Percentiles rank a stretch among this genome's conserved stretches.
Evolutionary conservation across 2,888 invertebrate species (phyloP).

Genomic region (Apomyelois bistriatella): DNA sequence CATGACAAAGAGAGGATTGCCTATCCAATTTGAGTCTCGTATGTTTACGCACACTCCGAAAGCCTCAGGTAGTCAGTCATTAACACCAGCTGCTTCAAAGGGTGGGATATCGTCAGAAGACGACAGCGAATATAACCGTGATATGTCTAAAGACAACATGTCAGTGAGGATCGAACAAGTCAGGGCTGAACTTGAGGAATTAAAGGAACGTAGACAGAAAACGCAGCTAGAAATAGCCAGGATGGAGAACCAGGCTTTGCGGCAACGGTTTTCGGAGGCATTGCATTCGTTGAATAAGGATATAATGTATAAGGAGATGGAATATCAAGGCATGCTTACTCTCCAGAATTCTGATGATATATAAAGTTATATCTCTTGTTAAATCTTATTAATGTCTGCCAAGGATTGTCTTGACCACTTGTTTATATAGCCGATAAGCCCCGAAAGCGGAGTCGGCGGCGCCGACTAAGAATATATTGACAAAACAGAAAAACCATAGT

Average conservation of each 20-base stretch:
- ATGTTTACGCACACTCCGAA: slow-evolving; percentile 47
- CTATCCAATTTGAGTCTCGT: slow-evolving; percentile 57
- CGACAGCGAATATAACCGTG: slow-evolving; percentile 50
- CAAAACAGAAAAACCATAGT: no score
- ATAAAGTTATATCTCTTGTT: slow-evolving; percentile 25
- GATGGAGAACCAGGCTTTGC: slow-evolving; percentile 90
- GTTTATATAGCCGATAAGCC: no score
- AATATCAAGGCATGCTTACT: slow-evolving; percentile 70
- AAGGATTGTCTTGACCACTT: no score
- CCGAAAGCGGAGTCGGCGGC: no score
- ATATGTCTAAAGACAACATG: slow-evolving; percentile 73
- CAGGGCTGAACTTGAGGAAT: slow-evolving; percentile 85
- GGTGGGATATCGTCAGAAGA: slow-evolving; percentile 54
- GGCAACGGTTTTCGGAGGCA: slow-evolving; percentile 90
- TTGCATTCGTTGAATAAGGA: slow-evolving; percentile 89
- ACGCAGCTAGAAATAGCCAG: slow-evolving; percentile 91
- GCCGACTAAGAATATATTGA: no score
- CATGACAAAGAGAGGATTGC: slow-evolving; percentile 36
- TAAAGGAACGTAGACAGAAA: slow-evolving; percentile 86
- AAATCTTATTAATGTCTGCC: no score
- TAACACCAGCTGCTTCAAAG: slow-evolving; percentile 38
- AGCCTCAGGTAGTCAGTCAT: slow-evolving; percentile 33
- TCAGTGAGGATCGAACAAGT: slow-evolving; percentile 85
- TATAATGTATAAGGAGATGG: slow-evolving; percentile 88
- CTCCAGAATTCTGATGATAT: slow-evolving; percentile 67